These are phyloP conservation scores for Steinernema khuongi DNA, from an alignment of 1,140 invertebrate genomes.

Conservation along the genomic window DNA sequence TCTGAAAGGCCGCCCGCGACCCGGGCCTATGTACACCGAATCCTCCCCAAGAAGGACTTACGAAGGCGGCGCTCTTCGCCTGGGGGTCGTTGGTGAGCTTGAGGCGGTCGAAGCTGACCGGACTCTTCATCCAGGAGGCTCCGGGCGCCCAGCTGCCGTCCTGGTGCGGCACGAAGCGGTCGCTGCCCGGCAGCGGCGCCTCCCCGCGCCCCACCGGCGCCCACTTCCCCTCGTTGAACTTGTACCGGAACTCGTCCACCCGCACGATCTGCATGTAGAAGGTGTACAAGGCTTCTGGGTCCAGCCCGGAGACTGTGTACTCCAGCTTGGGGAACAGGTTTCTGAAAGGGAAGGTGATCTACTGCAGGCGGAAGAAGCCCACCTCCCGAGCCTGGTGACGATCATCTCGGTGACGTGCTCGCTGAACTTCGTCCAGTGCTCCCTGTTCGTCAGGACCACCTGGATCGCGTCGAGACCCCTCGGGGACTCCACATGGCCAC, in stretches of 20 bases:
- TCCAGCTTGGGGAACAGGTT: constrained; percentile 31
- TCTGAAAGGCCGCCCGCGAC: background rate
- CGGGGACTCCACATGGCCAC: background rate
- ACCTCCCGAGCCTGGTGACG: constrained; percentile 22
- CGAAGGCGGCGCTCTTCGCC: constrained; percentile 73
- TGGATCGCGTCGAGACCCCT: background rate
- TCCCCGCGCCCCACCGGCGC: constrained; percentile 20
- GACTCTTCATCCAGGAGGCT: constrained; percentile 92
- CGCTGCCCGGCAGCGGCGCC: background rate
- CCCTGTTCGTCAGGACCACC: background rate
- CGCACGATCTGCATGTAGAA: constrained; percentile 22
- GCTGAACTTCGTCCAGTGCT: constrained; percentile 18
- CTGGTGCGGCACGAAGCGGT: constrained; percentile 18
- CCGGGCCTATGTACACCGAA: background rate
- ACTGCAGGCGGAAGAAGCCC: background rate
- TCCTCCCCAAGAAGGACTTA: constrained; percentile 23
- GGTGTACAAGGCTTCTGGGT: constrained; percentile 19
- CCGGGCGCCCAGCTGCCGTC: constrained; percentile 61
- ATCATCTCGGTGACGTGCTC: constrained; percentile 19
- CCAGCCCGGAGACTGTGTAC: constrained; percentile 21
- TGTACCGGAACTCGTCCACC: constrained; percentile 28
- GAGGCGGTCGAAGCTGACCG: constrained; percentile 90
- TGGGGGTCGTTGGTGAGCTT: constrained; percentile 95
- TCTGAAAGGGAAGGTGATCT: background rate
- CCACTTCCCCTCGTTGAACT: constrained; percentile 30